Percentiles rank a stretch among this genome's conserved stretches.
phyloP scores from a whole-genome alignment of 2,797 vertebrate genomes.

The Galaxias olidus region DNA sequence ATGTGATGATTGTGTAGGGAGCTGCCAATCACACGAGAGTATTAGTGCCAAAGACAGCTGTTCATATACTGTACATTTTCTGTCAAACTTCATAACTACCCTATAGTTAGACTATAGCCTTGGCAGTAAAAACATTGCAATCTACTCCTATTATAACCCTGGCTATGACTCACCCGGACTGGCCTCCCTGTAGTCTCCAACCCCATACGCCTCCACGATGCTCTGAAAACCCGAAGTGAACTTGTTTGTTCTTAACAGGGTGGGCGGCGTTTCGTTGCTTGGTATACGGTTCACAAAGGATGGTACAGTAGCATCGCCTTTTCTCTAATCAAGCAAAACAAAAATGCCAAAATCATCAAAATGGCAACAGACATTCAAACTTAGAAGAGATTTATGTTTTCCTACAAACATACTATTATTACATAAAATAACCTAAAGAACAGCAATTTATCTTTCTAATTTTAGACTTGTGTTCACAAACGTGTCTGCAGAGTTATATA shows the following conservation, averaged over 20 bases:
- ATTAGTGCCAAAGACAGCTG: too few species aligned
- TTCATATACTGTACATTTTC: too few species aligned
- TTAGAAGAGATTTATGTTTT: not conserved
- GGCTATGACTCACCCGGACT: constrained; percentile 85
- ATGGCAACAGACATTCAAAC: not conserved
- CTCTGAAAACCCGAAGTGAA: constrained; percentile 96
- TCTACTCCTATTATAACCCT: not conserved
- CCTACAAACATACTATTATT: too few species aligned
- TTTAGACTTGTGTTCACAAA: too few species aligned
- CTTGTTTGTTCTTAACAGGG: constrained; percentile 91
- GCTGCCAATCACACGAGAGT: constrained; percentile 66
- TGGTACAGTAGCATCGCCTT: constrained; percentile 87
- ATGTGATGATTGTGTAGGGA: constrained; percentile 93
- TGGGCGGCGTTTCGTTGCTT: constrained; percentile 89
- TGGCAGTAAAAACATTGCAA: not conserved
- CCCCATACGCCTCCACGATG: constrained; percentile 96
- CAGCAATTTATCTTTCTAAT: too few species aligned
- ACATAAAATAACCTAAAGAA: too few species aligned
- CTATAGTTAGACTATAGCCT: not conserved
- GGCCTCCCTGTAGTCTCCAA: constrained; percentile 92
- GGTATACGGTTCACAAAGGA: constrained; percentile 96
- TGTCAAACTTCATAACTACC: not conserved
- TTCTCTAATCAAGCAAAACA: constrained; percentile 75
- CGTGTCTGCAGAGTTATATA: too few species aligned
- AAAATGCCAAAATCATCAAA: not conserved